Percentiles rank a stretch among this genome's conserved stretches.
Evolutionary conservation across 2,888 invertebrate species (phyloP).

Genomic region (Campoplex capitator): DNA sequence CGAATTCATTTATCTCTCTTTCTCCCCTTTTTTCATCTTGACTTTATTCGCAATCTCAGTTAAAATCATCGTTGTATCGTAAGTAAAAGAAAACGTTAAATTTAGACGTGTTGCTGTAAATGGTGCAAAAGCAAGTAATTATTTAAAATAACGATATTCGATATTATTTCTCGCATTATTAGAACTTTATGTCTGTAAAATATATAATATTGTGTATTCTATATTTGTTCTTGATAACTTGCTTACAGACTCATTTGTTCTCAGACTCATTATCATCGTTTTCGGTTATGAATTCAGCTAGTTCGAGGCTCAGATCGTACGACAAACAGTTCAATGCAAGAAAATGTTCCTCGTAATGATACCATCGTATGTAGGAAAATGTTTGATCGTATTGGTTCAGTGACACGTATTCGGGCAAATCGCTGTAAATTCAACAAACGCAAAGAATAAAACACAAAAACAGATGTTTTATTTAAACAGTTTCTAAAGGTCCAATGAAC

Average conservation of each 20-base stretch:
- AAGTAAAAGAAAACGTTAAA: neutral
- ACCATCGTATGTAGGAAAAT: constrained; percentile 79
- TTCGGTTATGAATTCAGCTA: constrained; percentile 70
- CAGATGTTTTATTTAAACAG: neutral
- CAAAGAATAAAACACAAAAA: constrained; percentile 17
- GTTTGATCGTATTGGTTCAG: constrained; percentile 77
- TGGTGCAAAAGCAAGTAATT: constrained; percentile 48
- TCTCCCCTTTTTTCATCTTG: neutral
- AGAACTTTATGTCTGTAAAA: constrained; percentile 46
- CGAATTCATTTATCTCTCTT: neutral
- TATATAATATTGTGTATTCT: constrained; percentile 23
- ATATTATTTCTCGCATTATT: constrained; percentile 47
- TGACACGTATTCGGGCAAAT: constrained; percentile 72
- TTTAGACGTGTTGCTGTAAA: constrained; percentile 50
- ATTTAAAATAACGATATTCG: constrained; percentile 34
- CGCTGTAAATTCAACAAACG: constrained; percentile 65
- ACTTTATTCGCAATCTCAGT: constrained; percentile 29
- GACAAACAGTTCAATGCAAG: constrained; percentile 71
- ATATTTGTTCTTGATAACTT: constrained; percentile 37
- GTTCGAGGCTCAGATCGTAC: constrained; percentile 69
- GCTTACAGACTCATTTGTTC: constrained; percentile 40
- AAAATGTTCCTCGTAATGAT: constrained; percentile 74
- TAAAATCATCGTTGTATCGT: neutral
- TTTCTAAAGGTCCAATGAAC: neutral
- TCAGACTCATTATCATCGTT: constrained; percentile 21